Base-by-base conservation (phyloP, 2,797 vertebrate genomes). In the Simalia tracyae region DNA sequence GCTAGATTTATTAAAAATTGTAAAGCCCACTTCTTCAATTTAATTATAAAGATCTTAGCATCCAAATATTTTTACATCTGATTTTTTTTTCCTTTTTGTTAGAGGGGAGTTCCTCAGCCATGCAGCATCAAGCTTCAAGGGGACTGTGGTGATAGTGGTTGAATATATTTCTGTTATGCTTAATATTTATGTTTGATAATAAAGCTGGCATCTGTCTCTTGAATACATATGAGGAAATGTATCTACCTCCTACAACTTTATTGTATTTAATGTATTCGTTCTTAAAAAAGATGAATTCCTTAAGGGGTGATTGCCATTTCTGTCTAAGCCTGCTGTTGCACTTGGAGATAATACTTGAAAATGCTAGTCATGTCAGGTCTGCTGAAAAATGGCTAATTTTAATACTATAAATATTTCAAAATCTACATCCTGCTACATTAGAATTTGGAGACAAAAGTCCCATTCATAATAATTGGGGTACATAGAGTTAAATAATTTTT, bases 111-210 rank as follows among this genome's bases (percentile, higher is more conserved):
- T 46, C 36, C 72, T 72, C 72, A 81, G 36, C 36, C 46, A 8
- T 81, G 19, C 72, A 81, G 10, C 46, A 81, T 81, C 36, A 46
- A 46, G 72, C 72, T 46, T 81, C 72, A 46, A 9, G 42, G 72
- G 36, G 19, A 7, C 72, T 46, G 24, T 81, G 3, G 72, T 81
- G 11, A n/a, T 59, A 90, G 59, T 9, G 28, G 50, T 90, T 94
- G 88, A 87, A 91, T 94, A 28, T 85, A 54, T 0, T 93, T 89
- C 11, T 66, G 10, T 89, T 94, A 31, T 31, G 31, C 54, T 72
- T 88, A 85, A 91, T 90, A 28, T 90, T 90, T 92, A 90, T 89
- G 81, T 11, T 63, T 87, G 57, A 92, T 94, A 92, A 72, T 85
- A 94, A 95, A 95, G 89, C 0, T 84, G 60, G 6, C 90, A 89